Evolutionary conservation across 1,140 invertebrate species (phyloP).

Genomic region (Drosophila baimaii): DNA sequence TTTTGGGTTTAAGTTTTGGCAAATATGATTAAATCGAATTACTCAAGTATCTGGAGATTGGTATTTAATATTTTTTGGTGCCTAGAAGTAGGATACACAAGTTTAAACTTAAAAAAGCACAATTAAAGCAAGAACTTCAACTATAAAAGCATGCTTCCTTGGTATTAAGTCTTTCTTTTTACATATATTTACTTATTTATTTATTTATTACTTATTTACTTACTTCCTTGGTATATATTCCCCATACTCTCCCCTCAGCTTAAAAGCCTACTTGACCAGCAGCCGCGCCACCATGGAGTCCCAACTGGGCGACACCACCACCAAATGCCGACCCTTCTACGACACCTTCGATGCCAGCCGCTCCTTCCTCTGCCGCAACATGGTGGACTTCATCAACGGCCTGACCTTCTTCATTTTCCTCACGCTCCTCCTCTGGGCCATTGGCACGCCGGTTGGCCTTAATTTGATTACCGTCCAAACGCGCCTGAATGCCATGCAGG

Average conservation of each 20-base stretch:
- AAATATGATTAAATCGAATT: neutral
- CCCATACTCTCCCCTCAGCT: constrained; percentile 66
- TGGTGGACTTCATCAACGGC: constrained; percentile 89
- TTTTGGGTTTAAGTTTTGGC: neutral
- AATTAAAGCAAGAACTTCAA: neutral
- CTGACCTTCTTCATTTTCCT: constrained; percentile 86
- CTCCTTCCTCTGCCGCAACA: constrained; percentile 88
- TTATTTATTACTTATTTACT: neutral
- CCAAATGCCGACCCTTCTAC: constrained; percentile 90
- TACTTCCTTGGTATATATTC: neutral
- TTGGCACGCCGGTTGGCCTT: constrained; percentile 83
- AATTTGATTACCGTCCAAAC: constrained; percentile 77
- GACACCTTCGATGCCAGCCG: constrained; percentile 88
- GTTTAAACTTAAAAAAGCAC: neutral
- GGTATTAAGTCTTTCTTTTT: neutral
- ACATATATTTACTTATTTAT: neutral
- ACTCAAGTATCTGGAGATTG: too few relatives aligned
- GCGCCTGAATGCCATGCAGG: constrained; percentile 67
- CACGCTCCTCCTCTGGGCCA: constrained; percentile 82
- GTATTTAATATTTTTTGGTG: neutral
- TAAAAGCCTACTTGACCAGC: constrained; percentile 88
- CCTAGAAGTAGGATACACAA: neutral
- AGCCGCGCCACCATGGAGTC: constrained; percentile 88
- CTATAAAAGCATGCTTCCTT: neutral
- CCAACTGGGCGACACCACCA: constrained; percentile 87